Percentiles rank a stretch among this genome's conserved stretches.
phyloP scores from a whole-genome alignment of 2,113 vertebrate genomes.

The Saiga tatarica region DNA sequence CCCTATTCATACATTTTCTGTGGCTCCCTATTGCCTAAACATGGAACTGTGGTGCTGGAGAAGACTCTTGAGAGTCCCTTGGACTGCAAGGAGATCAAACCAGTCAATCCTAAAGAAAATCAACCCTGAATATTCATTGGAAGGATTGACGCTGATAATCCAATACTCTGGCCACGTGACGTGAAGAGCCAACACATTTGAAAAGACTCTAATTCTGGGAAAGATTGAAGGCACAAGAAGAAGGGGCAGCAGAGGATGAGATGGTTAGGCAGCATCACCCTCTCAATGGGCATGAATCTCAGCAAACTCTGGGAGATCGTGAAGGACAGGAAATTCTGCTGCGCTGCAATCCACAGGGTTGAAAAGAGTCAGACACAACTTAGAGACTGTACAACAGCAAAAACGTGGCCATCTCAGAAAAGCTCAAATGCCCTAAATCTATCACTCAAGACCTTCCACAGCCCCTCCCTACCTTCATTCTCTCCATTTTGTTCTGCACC shows the following conservation, averaged over 20 bases:
- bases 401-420: not conserved
- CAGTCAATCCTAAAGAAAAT: not conserved
- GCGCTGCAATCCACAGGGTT: not conserved
- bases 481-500: not conserved
- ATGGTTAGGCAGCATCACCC: not conserved
- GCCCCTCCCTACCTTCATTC: not conserved
- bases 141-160: not conserved
- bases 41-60: not conserved
- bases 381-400: not conserved
- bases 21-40: not conserved
- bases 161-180: not conserved
- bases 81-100: not conserved
- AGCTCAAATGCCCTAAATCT: not conserved
- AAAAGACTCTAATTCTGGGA: not conserved
- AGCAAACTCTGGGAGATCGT: not conserved
- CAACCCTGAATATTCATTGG: not conserved
- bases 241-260: not conserved
- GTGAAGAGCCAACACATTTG: not conserved
- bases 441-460: not conserved
- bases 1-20: not conserved
- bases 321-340: not conserved
- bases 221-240: not conserved
- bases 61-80: not conserved
- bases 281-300: not conserved
- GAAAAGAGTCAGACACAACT: not conserved